Base-by-base conservation (phyloP, 2,797 vertebrate genomes). In the Peromyscus melanophrys region DNA sequence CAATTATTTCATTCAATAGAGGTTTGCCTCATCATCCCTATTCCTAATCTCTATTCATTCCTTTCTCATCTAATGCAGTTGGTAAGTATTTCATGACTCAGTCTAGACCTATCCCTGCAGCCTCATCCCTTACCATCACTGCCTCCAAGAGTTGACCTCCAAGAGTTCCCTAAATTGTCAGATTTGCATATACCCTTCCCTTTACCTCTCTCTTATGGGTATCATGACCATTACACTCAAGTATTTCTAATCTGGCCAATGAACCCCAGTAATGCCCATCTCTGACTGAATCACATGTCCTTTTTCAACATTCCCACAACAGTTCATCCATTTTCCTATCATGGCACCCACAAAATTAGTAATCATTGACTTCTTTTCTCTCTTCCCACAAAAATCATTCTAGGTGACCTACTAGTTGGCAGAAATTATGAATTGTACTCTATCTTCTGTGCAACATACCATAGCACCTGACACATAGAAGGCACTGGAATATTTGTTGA, bases 381-480 rank as follows among this genome's bases (percentile, higher is more conserved):
- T 90, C 55, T 71, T 90, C 37, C 91, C 43, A 57, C 76, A 71
- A 81, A 95, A 80, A 7, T 63, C 73, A 73, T 77, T 67, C 37
- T 29, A 46, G 13, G 19, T n/a, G 6, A 80, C 9, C 89, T 88
- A 67, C 43, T 34, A 83, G 14, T 75, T 34, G 57, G 25, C 37
- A 82, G 61, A 40, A 89, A 89, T 75, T 52, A 55, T 52, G 71
- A 87, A 10, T 67, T 75, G 31, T 27, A 94, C 34, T 17, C 78
- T 84, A 29, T 81, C 89, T 77, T 55, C 49, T 89, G 40, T 55
- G n/a, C 46, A 87, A 37, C 17, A 52, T 23, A n/a, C 17, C 37
- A 40, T 49, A 65, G 57, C 12, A 82, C 59, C n/a, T 88, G 69
- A 87, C 37, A 55, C 16, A 40, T 46, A 52, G 49, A 90, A 84